phyloP scores from a whole-genome alignment of 2,888 invertebrate genomes.

The Phasia obesa region DNA sequence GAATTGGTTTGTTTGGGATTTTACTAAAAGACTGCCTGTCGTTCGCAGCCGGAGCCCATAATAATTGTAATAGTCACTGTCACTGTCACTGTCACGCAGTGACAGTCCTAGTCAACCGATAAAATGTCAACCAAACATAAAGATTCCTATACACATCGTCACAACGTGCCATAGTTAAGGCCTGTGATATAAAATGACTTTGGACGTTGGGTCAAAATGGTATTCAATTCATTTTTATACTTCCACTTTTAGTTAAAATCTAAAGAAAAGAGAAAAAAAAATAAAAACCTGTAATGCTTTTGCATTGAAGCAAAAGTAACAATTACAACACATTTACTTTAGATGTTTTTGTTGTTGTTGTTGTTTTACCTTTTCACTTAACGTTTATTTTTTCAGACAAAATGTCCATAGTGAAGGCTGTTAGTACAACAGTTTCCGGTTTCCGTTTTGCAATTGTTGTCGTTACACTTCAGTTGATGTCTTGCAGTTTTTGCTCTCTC shows the following conservation, averaged over 20 bases:
- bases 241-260: slow-evolving; percentile 2
- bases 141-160: slow-evolving; percentile 4
- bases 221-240: slow-evolving; percentile 57
- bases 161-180: slow-evolving; percentile 62
- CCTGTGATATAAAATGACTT: slow-evolving; percentile 44
- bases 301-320: slow-evolving; percentile 58
- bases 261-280: background rate
- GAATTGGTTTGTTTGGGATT: background rate
- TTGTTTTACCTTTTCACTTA: slow-evolving; percentile 22
- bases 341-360: background rate
- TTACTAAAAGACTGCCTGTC: slow-evolving; percentile 19
- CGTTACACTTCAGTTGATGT: slow-evolving; percentile 69
- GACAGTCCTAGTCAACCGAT: slow-evolving; percentile 8
- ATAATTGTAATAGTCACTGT: slow-evolving; percentile 20
- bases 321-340: slow-evolving; percentile 61
- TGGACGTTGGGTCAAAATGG: slow-evolving; percentile 37
- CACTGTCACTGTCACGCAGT: slow-evolving; percentile 30
- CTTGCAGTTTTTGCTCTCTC: slow-evolving; percentile 39
- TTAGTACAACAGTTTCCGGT: slow-evolving; percentile 71
- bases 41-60: slow-evolving; percentile 37
- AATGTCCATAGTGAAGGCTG: slow-evolving; percentile 66
- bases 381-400: slow-evolving; percentile 40
- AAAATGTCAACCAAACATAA: background rate
- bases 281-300: slow-evolving; percentile 28
- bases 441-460: slow-evolving; percentile 71